Conservation (phyloP, 2,113 vertebrate genomes). For the Petaurus breviceps region DNA sequence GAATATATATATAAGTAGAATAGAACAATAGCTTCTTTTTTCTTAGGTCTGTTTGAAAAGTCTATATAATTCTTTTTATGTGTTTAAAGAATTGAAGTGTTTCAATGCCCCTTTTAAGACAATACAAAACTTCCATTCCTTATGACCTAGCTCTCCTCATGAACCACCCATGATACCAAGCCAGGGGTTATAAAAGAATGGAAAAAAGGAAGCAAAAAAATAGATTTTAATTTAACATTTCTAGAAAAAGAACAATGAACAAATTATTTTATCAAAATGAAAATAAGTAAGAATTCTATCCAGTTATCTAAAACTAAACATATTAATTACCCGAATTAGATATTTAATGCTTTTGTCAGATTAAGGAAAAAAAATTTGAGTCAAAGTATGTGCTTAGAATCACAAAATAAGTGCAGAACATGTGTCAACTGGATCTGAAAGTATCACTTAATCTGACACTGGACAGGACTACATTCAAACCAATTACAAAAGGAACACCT, state of each 20-base stretch:
- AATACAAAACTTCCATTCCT: slow-evolving; percentile 4
- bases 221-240: slow-evolving; percentile 18
- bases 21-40: not conserved
- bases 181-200: not conserved
- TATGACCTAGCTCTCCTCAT: not conserved
- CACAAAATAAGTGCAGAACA: not conserved
- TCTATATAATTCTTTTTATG: slow-evolving; percentile 9
- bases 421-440: not conserved
- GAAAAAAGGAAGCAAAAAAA: slow-evolving; percentile 16
- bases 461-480: not conserved
- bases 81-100: not conserved
- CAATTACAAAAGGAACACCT: slow-evolving; percentile 22
- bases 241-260: not conserved
- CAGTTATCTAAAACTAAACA: not conserved
- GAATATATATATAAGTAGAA: too few species aligned
- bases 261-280: not conserved
- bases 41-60: slow-evolving; percentile 5
- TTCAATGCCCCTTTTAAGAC: not conserved
- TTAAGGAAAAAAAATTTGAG: slow-evolving; percentile 37
- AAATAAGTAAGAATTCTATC: not conserved
- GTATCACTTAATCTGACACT: not conserved
- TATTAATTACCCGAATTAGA: slow-evolving; percentile 16
- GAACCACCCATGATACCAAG: not conserved
- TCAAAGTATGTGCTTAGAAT: slow-evolving; percentile 30
- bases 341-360: slow-evolving; percentile 23